phyloP scores from a whole-genome alignment of 2,888 invertebrate species.

The Graphium colonna region DNA sequence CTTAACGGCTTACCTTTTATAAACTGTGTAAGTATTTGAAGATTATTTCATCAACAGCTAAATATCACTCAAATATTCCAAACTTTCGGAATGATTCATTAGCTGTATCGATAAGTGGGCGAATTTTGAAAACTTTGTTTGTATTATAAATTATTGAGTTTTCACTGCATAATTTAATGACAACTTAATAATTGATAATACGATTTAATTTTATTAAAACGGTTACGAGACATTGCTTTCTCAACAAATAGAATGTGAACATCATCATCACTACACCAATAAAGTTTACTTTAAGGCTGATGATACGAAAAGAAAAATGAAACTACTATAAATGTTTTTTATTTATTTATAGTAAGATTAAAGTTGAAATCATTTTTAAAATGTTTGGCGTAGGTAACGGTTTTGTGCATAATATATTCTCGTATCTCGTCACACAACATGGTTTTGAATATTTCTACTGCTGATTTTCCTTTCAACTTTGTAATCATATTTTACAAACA shows the following conservation, averaged over 20 bases:
- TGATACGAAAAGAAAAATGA: neutral
- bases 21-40: no score
- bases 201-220: no score
- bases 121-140: no score
- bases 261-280: neutral
- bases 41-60: no score
- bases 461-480: slow-evolving; percentile 3
- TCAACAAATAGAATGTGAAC: neutral
- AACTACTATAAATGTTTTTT: neutral
- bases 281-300: neutral
- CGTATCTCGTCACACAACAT: slow-evolving; percentile 8
- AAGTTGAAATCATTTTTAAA: slow-evolving; percentile 11
- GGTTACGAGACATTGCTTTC: neutral
- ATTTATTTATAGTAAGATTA: neutral
- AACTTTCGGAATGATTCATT: no score
- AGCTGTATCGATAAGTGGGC: no score
- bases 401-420: no score
- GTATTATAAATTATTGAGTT: no score
- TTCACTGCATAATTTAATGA: no score
- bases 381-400: slow-evolving; percentile 2
- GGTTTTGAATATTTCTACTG: slow-evolving; percentile 11
- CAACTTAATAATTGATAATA: no score
- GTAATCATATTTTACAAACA: neutral
- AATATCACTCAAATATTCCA: no score
- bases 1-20: no score